phyloP scores from a whole-genome alignment of 2,888 invertebrate genomes.

The Erebia palarica region DNA sequence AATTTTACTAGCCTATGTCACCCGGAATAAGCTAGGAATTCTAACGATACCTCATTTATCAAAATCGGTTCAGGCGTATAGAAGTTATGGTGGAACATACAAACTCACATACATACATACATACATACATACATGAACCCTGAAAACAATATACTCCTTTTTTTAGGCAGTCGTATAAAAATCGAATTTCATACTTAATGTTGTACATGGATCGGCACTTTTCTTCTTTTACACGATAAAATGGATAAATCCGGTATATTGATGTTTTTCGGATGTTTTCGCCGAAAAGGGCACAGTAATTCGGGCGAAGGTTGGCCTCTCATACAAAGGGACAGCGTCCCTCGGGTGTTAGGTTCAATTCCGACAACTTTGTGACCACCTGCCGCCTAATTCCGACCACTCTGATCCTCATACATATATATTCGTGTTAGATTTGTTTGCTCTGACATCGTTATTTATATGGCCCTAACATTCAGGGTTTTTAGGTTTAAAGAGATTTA shows the following conservation, averaged over 20 bases:
- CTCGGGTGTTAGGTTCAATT: constrained; percentile 50
- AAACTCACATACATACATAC: too few species aligned
- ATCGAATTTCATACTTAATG: too few species aligned
- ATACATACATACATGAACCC: too few species aligned
- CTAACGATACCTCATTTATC: too few species aligned
- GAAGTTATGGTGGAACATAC: too few species aligned
- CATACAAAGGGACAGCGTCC: constrained; percentile 50
- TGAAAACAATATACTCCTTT: too few species aligned
- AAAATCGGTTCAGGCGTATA: too few species aligned
- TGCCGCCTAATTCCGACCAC: constrained; percentile 60
- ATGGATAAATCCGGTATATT: background rate
- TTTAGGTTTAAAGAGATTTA: background rate
- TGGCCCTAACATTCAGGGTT: background rate
- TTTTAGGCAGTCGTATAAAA: too few species aligned
- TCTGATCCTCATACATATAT: constrained; percentile 61
- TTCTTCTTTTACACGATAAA: background rate
- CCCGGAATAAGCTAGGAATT: too few species aligned
- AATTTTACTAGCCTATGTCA: too few species aligned
- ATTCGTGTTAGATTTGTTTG: constrained; percentile 54
- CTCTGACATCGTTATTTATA: constrained; percentile 14
- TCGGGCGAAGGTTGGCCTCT: constrained; percentile 36
- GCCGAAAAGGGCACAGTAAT: constrained; percentile 7
- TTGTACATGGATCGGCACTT: background rate
- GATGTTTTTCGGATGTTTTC: constrained; percentile 14
- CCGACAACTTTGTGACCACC: constrained; percentile 53